A percentile compares a stretch with the other conserved stretches of the same genome.
Evolutionary conservation across 2,113 vertebrate genomes (phyloP).

Genomic region (Rhabdomys dilectus): DNA sequence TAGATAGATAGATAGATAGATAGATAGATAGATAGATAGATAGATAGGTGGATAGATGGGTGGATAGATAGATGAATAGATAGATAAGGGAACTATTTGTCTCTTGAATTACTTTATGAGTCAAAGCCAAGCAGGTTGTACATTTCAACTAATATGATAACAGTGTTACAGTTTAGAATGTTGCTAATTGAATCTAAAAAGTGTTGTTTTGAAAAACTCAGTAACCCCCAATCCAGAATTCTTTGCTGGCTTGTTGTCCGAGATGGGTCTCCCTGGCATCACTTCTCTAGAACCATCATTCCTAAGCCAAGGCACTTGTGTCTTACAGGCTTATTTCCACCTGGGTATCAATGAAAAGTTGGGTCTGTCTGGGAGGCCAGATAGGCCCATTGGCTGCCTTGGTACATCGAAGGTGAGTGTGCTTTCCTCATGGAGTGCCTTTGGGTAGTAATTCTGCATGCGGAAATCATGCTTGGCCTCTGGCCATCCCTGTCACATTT

Average conservation of each 20-base stretch:
- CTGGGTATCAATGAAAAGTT: constrained; percentile 97
- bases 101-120: constrained; percentile 16
- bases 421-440: background rate
- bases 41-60: fast-evolving
- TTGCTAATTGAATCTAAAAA: background rate
- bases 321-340: constrained; percentile 95
- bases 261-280: background rate
- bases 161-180: background rate
- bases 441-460: background rate
- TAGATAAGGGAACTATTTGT: background rate
- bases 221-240: background rate
- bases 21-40: too few species aligned
- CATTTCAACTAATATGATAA: background rate
- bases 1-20: too few species aligned
- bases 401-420: constrained; percentile 96
- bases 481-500: background rate
- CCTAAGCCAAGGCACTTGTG: constrained; percentile 21
- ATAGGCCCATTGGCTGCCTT: constrained; percentile 97
- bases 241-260: background rate
- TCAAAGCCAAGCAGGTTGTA: background rate
- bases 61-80: background rate
- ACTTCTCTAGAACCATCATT: background rate
- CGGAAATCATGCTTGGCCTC: background rate
- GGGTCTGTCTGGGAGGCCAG: constrained; percentile 95
- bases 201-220: background rate